Base-by-base conservation (phyloP, 2,888 invertebrate genomes). In the Euplagia quadripunctaria region DNA sequence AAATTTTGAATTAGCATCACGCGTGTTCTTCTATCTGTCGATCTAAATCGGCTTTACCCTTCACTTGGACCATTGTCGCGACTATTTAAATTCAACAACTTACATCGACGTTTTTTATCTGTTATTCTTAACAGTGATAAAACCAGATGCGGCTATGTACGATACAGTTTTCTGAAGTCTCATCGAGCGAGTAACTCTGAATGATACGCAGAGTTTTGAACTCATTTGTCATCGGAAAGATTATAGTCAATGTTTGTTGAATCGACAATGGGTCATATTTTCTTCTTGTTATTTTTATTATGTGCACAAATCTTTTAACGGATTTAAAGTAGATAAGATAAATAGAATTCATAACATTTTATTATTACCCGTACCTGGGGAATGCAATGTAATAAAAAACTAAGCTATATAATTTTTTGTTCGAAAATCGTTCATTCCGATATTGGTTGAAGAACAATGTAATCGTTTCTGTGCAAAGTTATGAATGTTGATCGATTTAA, bases 21-120 rank as follows among this genome's bases (percentile, higher is more conserved):
- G 88, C 86, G 83, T 88, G 88, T 85, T 85, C 85, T 83, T 89
- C 87, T 92, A 94, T 94, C 94, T 83, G 86, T 83, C 85, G 86
- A 94, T 94, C 94, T 94, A 93, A 94, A 94, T 93, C 94, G 93
- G 94, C 93, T 93, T 93, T 92, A 88, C 86, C 89, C 89, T 90
- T 86, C 83, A 88, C 87, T 86, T 82, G 78, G 84, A 86, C 82
- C 82, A 85, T 82, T 80, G 79, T 79, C 69, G 75, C 78, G 74
- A 79, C 78, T 81, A 82, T 81, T 77, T 75, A 79, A 79, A 71
- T 73, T 78, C 69, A 72, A 74, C 76, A 78, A 77, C 78, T 74
- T 89, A 86, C 90, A 89, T 80, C 74, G 84, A 71, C 61, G 76
- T 82, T 71, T 75, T 75, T 72, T 68, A 67, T 55, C 68, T 16